Evolutionary conservation across 1,140 invertebrate genomes (phyloP).

Genomic region (Papilio helenus): DNA sequence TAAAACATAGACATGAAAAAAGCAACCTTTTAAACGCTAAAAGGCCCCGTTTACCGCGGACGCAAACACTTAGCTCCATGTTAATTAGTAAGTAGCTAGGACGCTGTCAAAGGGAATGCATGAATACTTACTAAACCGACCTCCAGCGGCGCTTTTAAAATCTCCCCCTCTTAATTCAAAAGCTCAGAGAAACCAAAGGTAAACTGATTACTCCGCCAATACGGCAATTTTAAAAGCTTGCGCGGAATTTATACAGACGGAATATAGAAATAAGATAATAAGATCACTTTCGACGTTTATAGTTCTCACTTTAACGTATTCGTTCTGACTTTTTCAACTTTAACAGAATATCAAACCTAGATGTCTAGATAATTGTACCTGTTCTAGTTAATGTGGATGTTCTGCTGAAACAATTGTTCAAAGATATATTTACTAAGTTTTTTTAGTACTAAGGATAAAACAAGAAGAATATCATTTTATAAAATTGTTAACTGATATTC

Average conservation of each 20-base stretch:
- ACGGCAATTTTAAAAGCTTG: conserved; percentile 69
- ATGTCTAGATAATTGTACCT: neutral
- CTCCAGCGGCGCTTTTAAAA: conserved; percentile 80
- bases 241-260: conserved; percentile 45
- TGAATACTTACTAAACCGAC: conserved; percentile 79
- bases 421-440: neutral
- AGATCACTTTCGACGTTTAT: conserved; percentile 31
- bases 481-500: too few species aligned
- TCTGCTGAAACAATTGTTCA: neutral
- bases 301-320: conserved; percentile 7
- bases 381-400: neutral
- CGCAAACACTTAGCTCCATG: conserved; percentile 81
- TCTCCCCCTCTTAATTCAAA: conserved; percentile 76
- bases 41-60: conserved; percentile 81
- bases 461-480: too few species aligned
- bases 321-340: neutral
- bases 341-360: neutral
- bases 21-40: conserved; percentile 79
- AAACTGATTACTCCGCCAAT: conserved; percentile 80
- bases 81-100: conserved; percentile 81
- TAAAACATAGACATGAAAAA: conserved; percentile 53
- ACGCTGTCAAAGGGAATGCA: conserved; percentile 81
- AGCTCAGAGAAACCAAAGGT: conserved; percentile 79
- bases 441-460: too few species aligned
- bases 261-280: conserved; percentile 46